Evolutionary conservation across 2,797 vertebrate genomes (phyloP).

Genomic region (Ceyx erithaca): DNA sequence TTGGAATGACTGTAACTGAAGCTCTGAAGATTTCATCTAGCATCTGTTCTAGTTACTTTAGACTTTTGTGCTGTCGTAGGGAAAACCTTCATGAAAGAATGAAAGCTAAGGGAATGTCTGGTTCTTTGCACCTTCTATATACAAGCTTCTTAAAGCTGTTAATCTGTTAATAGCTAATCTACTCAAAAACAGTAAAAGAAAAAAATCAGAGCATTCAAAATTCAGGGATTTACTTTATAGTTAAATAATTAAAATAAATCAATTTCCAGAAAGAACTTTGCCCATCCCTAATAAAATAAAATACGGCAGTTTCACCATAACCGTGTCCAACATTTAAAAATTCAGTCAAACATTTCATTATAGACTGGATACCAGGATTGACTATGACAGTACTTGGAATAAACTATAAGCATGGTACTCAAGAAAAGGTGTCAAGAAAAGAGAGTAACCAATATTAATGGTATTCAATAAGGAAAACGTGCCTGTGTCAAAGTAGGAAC

Average conservation of each 20-base stretch:
- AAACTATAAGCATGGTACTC: not conserved
- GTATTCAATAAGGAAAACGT: slow-evolving; percentile 37
- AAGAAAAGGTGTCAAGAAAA: not conserved
- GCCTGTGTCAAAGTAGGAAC: slow-evolving; percentile 49
- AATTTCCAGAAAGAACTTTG: not conserved
- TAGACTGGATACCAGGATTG: not conserved
- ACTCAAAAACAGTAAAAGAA: not conserved
- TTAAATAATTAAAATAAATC: not conserved
- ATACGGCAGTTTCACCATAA: not conserved
- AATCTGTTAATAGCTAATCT: not conserved
- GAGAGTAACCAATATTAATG: slow-evolving; percentile 41
- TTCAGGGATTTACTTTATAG: not conserved
- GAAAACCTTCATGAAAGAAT: not conserved
- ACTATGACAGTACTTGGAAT: not conserved
- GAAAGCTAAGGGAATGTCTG: not conserved
- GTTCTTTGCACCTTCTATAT: not conserved
- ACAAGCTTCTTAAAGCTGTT: not conserved
- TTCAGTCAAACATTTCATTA: not conserved
- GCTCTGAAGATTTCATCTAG: not conserved
- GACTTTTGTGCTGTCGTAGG: not conserved
- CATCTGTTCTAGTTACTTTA: not conserved
- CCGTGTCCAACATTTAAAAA: not conserved
- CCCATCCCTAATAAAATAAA: not conserved
- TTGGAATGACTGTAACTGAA: not conserved
- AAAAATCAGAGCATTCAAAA: not conserved